Evolutionary conservation across 2,797 vertebrate species (phyloP).

Genomic region (Sciurus vulgaris): DNA sequence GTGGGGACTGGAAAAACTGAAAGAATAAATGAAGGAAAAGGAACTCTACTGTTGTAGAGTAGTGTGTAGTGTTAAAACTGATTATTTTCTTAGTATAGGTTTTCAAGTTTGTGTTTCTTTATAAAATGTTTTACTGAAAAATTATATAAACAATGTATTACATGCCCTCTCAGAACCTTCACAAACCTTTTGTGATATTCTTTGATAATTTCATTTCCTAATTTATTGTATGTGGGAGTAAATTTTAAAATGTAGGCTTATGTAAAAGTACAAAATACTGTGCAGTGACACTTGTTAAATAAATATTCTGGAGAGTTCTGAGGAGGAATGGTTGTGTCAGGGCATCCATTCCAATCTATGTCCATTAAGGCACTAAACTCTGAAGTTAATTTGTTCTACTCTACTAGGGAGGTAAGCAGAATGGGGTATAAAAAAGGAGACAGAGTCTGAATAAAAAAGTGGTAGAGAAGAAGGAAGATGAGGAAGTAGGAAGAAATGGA

Average conservation of each 20-base stretch:
- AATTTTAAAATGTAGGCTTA: slow-evolving; percentile 59
- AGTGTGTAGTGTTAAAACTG: slow-evolving; percentile 27
- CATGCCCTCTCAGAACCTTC: neutral
- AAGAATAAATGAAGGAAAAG: neutral
- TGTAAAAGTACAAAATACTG: slow-evolving; percentile 34
- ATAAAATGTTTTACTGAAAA: slow-evolving; percentile 57
- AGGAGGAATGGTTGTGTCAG: neutral
- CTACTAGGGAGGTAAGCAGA: slow-evolving; percentile 25
- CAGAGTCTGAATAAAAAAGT: neutral
- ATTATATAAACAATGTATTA: neutral
- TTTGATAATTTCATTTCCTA: slow-evolving; percentile 12
- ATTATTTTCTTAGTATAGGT: slow-evolving; percentile 47
- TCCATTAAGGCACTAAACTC: slow-evolving; percentile 31
- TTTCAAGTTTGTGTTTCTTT: slow-evolving; percentile 50
- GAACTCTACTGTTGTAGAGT: neutral
- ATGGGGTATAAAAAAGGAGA: neutral
- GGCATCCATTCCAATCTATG: neutral
- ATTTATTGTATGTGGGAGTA: neutral
- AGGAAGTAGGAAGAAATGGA: neutral
- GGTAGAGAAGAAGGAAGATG: neutral
- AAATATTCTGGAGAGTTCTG: neutral
- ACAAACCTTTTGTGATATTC: slow-evolving; percentile 19
- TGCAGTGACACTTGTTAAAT: neutral
- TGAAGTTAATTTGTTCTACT: neutral
- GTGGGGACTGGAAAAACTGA: slow-evolving; percentile 43